These are phyloP conservation scores for Anhinga anhinga DNA, from an alignment of 2,113 vertebrate genomes.

Conservation along the genomic window DNA sequence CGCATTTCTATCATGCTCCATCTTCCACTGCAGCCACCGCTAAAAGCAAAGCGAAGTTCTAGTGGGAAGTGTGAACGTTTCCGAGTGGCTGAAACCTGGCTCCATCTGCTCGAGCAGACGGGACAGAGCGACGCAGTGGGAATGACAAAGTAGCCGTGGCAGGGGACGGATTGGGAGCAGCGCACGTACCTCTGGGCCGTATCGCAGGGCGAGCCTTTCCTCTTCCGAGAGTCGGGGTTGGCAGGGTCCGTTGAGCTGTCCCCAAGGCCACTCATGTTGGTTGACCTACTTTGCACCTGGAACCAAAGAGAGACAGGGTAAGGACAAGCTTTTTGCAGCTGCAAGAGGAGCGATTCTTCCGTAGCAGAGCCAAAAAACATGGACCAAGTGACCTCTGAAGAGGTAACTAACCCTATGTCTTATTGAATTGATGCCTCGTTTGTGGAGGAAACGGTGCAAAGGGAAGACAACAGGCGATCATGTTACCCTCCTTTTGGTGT, in stretches of 20 bases:
- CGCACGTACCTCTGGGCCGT: constrained; percentile 85
- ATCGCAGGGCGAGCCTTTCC: constrained; percentile 90
- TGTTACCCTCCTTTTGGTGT: neutral
- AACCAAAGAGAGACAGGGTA: neutral
- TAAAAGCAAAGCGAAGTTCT: constrained; percentile 12
- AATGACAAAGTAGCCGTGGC: neutral
- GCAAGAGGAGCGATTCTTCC: neutral
- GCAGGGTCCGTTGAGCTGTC: constrained; percentile 88
- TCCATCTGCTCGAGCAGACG: constrained; percentile 57
- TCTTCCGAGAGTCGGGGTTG: constrained; percentile 89
- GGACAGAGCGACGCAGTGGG: neutral
- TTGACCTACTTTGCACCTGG: constrained; percentile 86
- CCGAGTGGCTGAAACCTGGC: neutral
- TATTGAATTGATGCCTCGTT: no score
- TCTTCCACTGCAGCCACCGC: constrained; percentile 12
- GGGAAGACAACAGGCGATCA: fast-evolving
- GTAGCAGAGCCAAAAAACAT: neutral
- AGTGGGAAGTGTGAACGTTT: constrained; percentile 52
- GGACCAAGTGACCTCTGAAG: neutral
- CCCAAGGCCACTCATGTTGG: constrained; percentile 94
- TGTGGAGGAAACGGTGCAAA: fast-evolving
- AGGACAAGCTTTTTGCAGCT: neutral
- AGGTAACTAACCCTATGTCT: neutral
- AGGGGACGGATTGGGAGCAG: neutral
- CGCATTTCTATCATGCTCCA: neutral